Conservation (phyloP, 2,113 vertebrate species). For the Nothocercus nigrocapillus region DNA sequence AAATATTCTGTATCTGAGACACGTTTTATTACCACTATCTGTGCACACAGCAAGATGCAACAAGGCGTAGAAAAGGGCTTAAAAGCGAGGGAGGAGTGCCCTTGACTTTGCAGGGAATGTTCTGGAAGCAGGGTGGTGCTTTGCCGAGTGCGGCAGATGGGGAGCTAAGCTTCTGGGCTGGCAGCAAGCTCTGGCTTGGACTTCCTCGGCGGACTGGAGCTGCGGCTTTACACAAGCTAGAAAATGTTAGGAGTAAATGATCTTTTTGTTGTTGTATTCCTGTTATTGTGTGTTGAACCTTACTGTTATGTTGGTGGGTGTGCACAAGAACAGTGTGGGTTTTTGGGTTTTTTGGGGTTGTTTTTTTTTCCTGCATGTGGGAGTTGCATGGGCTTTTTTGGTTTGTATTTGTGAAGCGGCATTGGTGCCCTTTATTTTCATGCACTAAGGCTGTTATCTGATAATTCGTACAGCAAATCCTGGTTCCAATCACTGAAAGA, state of each 20-base stretch:
- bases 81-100: background rate
- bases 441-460: background rate
- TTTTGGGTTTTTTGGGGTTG: no score
- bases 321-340: background rate
- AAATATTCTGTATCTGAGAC: background rate
- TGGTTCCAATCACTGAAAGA: background rate
- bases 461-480: constrained; percentile 11
- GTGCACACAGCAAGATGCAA: background rate
- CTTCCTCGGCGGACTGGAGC: background rate
- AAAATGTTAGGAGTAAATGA: background rate
- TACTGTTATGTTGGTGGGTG: background rate
- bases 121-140: constrained; percentile 63
- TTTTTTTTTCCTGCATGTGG: background rate
- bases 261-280: background rate
- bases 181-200: background rate
- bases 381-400: background rate
- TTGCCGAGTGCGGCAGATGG: background rate
- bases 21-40: background rate
- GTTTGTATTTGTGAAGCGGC: background rate
- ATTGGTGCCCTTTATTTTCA: background rate
- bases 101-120: background rate
- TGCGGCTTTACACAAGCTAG: background rate
- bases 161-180: background rate
- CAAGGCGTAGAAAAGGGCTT: background rate
- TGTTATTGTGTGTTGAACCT: background rate